Evolutionary conservation across 2,797 vertebrate genomes (phyloP).

Genomic region (Centropyge bicolor): DNA sequence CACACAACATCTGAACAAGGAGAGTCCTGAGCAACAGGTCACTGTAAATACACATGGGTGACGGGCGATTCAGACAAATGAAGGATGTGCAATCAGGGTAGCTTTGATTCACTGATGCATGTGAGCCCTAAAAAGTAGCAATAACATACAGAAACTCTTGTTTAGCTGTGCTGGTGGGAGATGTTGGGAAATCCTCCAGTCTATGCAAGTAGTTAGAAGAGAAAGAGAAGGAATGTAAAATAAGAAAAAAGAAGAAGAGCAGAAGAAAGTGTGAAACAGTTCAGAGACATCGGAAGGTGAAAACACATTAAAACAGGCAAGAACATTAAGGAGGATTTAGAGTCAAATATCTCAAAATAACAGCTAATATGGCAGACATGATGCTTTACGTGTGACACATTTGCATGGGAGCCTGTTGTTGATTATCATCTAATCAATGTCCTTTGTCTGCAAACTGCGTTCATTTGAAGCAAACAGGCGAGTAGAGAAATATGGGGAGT

Average conservation of each 20-base stretch:
- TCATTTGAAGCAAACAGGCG: neutral
- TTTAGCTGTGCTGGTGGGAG: conserved; percentile 99
- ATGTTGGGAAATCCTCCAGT: conserved; percentile 99
- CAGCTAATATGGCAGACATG: neutral
- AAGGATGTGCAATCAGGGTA: conserved; percentile 41
- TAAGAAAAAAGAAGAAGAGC: conserved; percentile 52
- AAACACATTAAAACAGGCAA: conserved; percentile 15
- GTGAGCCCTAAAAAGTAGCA: conserved; percentile 71
- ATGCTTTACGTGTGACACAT: neutral
- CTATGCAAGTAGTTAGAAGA: conserved; percentile 86
- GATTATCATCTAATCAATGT: neutral
- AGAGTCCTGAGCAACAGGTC: conserved; percentile 12
- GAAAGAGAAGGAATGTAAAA: conserved; percentile 73
- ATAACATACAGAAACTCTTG: conserved; percentile 99
- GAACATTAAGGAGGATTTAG: neutral
- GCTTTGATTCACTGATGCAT: conserved; percentile 39
- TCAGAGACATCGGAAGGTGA: conserved; percentile 13
- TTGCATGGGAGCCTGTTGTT: neutral
- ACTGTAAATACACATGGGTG: conserved; percentile 65
- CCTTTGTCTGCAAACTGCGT: neutral
- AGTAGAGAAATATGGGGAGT: neutral
- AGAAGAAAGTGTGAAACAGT: conserved; percentile 64
- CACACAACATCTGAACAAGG: conserved; percentile 13
- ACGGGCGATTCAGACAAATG: conserved; percentile 68
- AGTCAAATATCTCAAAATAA: conserved; percentile 12